phyloP scores from a whole-genome alignment of 2,888 invertebrate species.

The Diplolepis rosae region DNA sequence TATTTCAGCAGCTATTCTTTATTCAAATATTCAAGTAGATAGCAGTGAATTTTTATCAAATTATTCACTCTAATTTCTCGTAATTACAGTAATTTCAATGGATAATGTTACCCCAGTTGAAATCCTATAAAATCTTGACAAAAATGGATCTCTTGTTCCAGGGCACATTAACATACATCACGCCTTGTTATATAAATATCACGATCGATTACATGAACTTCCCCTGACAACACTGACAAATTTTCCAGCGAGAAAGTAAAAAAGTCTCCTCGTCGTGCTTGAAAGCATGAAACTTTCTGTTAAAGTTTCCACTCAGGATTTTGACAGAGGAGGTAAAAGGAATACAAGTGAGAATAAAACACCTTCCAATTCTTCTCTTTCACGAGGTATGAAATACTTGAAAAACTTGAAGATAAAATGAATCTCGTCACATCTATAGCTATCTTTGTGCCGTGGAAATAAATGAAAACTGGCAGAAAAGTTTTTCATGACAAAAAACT shows the following conservation, averaged over 20 bases:
- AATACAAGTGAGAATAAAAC: constrained; percentile 28
- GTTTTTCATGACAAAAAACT: constrained; percentile 24
- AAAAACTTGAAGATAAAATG: constrained; percentile 1
- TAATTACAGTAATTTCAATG: constrained; percentile 7
- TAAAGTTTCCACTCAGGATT: constrained; percentile 38
- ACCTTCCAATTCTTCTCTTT: constrained; percentile 20
- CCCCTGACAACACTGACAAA: background rate
- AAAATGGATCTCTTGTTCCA: background rate
- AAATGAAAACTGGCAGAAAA: constrained; percentile 20
- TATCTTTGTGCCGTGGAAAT: background rate
- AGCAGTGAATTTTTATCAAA: constrained; percentile 10
- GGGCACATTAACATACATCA: background rate
- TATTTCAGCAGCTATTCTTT: background rate
- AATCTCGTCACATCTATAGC: too few relatives aligned
- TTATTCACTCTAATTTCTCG: background rate
- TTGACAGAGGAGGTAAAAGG: constrained; percentile 29
- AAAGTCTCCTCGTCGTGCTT: background rate
- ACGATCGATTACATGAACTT: background rate
- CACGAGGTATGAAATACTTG: constrained; percentile 27
- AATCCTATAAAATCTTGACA: background rate
- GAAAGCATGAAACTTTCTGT: constrained; percentile 40
- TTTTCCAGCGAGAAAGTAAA: background rate
- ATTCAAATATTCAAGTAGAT: constrained; percentile 17
- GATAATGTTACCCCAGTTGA: too few relatives aligned
- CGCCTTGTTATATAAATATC: background rate